Percentiles rank a stretch among this genome's conserved stretches.
These are phyloP conservation scores for Drosophila tripunctata DNA, from an alignment of 2,888 invertebrate genomes.

Conservation along the genomic window DNA sequence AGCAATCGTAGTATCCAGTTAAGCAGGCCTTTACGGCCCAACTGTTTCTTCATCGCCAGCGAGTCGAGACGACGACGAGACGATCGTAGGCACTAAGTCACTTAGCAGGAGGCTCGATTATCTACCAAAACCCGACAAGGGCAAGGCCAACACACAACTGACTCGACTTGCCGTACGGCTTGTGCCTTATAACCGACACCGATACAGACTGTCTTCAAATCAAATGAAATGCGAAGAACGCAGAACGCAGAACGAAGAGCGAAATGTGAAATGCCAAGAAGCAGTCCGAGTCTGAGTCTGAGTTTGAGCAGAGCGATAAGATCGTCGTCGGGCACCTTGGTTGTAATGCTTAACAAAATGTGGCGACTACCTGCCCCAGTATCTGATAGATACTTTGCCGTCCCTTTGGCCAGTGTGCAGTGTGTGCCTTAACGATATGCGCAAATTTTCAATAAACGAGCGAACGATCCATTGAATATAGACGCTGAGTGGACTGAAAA, in stretches of 20 bases:
- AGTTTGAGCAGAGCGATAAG: too few relatives aligned
- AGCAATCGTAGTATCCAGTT: constrained; percentile 62
- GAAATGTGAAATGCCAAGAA: constrained; percentile 7
- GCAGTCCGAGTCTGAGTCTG: constrained; percentile 29
- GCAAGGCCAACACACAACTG: constrained; percentile 69
- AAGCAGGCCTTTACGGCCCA: constrained; percentile 45
- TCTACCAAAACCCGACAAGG: constrained; percentile 48
- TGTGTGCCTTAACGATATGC: constrained; percentile 57
- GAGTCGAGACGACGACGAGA: neutral
- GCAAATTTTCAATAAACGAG: constrained; percentile 39
- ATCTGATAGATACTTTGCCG: constrained; percentile 28
- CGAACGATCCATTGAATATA: constrained; percentile 37
- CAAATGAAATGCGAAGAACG: constrained; percentile 9
- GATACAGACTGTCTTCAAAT: constrained; percentile 8
- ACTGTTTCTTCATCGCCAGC: constrained; percentile 49
- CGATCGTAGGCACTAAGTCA: too few relatives aligned
- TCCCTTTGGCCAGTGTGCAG: constrained; percentile 44
- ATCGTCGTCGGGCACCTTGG: constrained; percentile 50
- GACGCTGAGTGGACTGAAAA: constrained; percentile 59
- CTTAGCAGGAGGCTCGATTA: constrained; percentile 18
- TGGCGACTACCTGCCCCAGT: constrained; percentile 48
- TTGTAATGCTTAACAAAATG: constrained; percentile 40
- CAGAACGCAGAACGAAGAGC: neutral
- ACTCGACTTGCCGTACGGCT: constrained; percentile 59
- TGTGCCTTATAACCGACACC: constrained; percentile 64